Conservation (phyloP, 1,140 invertebrate genomes). For the Macrotrachela quadricornifera region DNA sequence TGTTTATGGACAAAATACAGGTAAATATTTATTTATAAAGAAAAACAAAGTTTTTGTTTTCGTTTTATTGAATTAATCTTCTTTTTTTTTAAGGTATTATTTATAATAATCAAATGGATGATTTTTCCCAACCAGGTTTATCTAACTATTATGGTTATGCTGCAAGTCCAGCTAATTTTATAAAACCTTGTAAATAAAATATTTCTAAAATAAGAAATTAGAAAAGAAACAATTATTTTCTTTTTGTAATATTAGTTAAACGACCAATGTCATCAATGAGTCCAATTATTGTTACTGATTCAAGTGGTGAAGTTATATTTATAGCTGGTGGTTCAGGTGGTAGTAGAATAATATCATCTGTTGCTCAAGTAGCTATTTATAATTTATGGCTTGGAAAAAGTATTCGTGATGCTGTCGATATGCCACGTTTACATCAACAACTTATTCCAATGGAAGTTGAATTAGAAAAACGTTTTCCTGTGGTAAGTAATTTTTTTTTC, state of each 20-base stretch:
- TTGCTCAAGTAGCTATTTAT: conserved; percentile 41
- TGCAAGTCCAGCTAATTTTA: conserved; percentile 51
- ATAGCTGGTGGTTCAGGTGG: conserved; percentile 73
- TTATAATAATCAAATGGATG: conserved; percentile 81
- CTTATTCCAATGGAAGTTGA: conserved; percentile 54
- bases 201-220: too few species aligned
- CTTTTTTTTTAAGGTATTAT: conserved; percentile 37
- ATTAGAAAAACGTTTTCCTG: conserved; percentile 53
- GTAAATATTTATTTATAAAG: conserved; percentile 19
- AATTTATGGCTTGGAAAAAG: conserved; percentile 16
- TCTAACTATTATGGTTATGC: conserved; percentile 54
- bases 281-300: conserved; percentile 56
- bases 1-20: conserved; percentile 42
- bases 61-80: too few species aligned
- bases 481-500: conserved; percentile 28
- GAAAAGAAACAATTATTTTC: too few species aligned
- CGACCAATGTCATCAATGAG: conserved; percentile 72
- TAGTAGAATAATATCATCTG: conserved; percentile 59
- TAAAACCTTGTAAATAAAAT: conserved; percentile 44
- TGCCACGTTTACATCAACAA: conserved; percentile 71
- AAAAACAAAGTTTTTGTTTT: too few species aligned
- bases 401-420: conserved; percentile 67
- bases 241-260: conserved; percentile 7
- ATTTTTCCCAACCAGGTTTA: conserved; percentile 56
- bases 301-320: conserved; percentile 41